phyloP scores from a whole-genome alignment of 2,888 invertebrate species.

The Drosophila kambysellisi region DNA sequence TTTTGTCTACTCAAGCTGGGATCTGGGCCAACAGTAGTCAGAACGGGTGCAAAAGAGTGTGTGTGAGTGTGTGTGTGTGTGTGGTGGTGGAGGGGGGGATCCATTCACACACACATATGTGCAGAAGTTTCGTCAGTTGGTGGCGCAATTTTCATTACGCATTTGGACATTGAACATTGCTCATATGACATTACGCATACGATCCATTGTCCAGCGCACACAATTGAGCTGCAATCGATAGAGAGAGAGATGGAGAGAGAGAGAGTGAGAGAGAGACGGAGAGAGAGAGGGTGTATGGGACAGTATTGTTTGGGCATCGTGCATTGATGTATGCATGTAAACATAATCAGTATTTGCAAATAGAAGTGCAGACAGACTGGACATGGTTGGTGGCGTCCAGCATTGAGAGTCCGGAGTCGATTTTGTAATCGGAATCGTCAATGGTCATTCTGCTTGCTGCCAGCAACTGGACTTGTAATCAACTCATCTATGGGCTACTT shows the following conservation, averaged over 20 bases:
- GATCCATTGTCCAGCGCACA: conserved; percentile 67
- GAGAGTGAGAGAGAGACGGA: not conserved
- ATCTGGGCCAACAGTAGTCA: conserved; percentile 31
- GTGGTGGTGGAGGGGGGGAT: not conserved
- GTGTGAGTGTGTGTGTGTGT: too few species aligned
- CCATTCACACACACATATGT: conserved; percentile 17
- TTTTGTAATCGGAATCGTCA: conserved; percentile 58
- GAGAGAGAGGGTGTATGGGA: conserved; percentile 2
- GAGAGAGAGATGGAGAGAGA: not conserved
- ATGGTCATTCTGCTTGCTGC: conserved; percentile 25
- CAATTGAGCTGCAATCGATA: conserved; percentile 63
- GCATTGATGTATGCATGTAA: conserved; percentile 80
- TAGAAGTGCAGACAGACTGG: conserved; percentile 58
- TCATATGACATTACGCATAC: conserved; percentile 76
- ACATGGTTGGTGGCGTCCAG: conserved; percentile 2
- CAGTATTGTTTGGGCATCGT: conserved; percentile 72
- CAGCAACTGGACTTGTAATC: conserved; percentile 15
- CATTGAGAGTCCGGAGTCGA: conserved; percentile 12
- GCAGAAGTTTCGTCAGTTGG: conserved; percentile 47
- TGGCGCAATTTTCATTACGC: conserved; percentile 76
- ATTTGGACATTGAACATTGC: conserved; percentile 67
- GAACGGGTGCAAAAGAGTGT: not conserved
- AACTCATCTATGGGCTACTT: conserved; percentile 11
- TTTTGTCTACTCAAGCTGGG: conserved; percentile 75
- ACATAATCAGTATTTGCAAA: conserved; percentile 83